phyloP scores from a whole-genome alignment of 2,113 vertebrate genomes.

The Campylomormyrus numenius region DNA sequence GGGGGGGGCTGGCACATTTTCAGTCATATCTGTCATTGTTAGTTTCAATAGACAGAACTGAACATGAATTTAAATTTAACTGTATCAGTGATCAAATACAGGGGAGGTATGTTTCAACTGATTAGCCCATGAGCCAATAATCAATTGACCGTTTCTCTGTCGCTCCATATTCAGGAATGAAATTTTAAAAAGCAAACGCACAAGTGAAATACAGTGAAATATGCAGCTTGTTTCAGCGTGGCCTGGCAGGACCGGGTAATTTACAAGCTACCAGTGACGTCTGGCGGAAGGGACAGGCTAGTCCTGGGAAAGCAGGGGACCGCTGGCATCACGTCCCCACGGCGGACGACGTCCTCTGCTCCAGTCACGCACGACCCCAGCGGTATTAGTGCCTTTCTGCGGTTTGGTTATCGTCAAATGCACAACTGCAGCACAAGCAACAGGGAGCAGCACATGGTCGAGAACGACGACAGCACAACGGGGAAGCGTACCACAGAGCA shows the following conservation, averaged over 20 bases:
- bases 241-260: not conserved
- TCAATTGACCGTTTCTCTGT: not conserved
- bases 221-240: not conserved
- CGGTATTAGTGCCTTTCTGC: not conserved
- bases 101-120: not conserved
- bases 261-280: not conserved
- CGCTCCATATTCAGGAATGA: not conserved
- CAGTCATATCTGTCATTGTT: not conserved
- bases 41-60: not conserved
- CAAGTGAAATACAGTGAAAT: not conserved
- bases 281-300: not conserved
- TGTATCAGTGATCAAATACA: not conserved
- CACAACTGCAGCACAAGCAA: conserved; percentile 9
- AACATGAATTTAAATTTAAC: not conserved
- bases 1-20: not conserved
- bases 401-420: not conserved
- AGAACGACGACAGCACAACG: not conserved
- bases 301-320: not conserved
- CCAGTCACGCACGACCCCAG: not conserved
- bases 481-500: too few species aligned
- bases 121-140: not conserved
- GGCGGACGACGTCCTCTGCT: not conserved
- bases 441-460: conserved; percentile 3
- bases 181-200: not conserved
- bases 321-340: not conserved